Base-by-base conservation (phyloP, 1,140 invertebrate species). In the Drosophila navojoa region DNA sequence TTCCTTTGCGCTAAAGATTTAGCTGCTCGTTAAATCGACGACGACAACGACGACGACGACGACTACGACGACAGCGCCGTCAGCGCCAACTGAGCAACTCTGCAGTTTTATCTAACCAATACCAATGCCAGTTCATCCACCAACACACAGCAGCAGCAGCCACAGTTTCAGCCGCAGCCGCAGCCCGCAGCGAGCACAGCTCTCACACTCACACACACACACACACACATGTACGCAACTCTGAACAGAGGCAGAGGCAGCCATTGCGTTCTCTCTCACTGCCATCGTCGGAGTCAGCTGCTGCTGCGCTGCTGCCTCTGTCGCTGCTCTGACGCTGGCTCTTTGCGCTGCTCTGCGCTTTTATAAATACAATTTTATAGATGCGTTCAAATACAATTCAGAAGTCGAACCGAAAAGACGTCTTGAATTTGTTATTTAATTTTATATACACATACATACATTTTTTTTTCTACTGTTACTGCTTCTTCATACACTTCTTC, bases 281-380 rank as follows among this genome's bases (percentile, higher is more conserved):
- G 57, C 19, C 22, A 16, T 32, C 27, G 58, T 35, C 67, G 44
- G 38, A 54, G 50, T 58, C 71, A 68, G 71, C 64, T 73, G 71
- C 71, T 71, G 69, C 64, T 62, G 45, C 47, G 62, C 60, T 66
- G 71, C 54, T 45, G 49, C 44, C 59, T 40, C 60, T 75, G 67
- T 38, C 49, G 16, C 58, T 47, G 73, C 71, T 60, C 59, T 64
- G 70, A 15, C 49, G 58, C 72, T 69, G 66, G 42, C 45, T 44
- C 55, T 49, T n/a, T 58, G 50, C 71, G 53, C 61, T 75, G 68
- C 53, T 38, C 50, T 55, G 49, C 71, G 74, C 71, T 87, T 90
- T 86, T 91, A 91, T 91, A 91, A 91, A 90, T 89, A 91, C 76
- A 75, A 90, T 75, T 85, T 63, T 76, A 64, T 77, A 76, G 77